phyloP scores from a whole-genome alignment of 2,113 vertebrate species.

The Cephalopholis sonnerati region DNA sequence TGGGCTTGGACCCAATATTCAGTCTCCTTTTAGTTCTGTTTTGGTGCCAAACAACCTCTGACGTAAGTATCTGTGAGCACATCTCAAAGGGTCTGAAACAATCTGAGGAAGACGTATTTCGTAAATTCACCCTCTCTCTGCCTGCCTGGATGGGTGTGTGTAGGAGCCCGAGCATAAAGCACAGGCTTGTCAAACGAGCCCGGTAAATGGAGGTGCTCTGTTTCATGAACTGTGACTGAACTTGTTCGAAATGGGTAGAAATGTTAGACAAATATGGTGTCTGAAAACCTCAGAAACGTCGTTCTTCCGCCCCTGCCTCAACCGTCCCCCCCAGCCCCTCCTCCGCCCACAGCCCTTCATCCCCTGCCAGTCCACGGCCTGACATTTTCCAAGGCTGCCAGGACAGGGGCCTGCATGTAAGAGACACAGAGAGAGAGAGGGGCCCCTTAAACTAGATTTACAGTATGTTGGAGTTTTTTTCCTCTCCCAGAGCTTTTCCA shows the following conservation, averaged over 20 bases:
- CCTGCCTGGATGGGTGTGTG: not conserved
- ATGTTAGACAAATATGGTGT: constrained; percentile 76
- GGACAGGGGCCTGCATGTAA: constrained; percentile 56
- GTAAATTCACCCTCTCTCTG: not conserved
- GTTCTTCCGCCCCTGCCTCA: constrained; percentile 56
- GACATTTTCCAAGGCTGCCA: constrained; percentile 74
- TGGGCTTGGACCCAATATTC: not conserved
- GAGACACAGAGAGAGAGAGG: constrained; percentile 26
- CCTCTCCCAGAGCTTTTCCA: constrained; percentile 45
- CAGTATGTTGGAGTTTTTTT: constrained; percentile 35
- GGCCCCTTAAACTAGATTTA: constrained; percentile 61
- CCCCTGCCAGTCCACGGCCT: constrained; percentile 73
- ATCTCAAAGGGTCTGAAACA: not conserved
- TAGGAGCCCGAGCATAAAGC: constrained; percentile 34
- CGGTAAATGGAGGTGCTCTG: constrained; percentile 68
- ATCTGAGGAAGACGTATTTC: constrained; percentile 3
- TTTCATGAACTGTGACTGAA: constrained; percentile 80
- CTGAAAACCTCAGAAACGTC: constrained; percentile 70
- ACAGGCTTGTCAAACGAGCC: constrained; percentile 43
- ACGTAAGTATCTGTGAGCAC: not conserved
- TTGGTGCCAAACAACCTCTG: not conserved
- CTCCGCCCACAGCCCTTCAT: constrained; percentile 72
- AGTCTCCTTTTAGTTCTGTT: not conserved
- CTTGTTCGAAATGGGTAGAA: constrained; percentile 74
- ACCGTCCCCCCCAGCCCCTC: constrained; percentile 21